These are phyloP conservation scores for Melanotaenia duboulayi DNA, from an alignment of 2,113 vertebrate species.

Conservation along the genomic window DNA sequence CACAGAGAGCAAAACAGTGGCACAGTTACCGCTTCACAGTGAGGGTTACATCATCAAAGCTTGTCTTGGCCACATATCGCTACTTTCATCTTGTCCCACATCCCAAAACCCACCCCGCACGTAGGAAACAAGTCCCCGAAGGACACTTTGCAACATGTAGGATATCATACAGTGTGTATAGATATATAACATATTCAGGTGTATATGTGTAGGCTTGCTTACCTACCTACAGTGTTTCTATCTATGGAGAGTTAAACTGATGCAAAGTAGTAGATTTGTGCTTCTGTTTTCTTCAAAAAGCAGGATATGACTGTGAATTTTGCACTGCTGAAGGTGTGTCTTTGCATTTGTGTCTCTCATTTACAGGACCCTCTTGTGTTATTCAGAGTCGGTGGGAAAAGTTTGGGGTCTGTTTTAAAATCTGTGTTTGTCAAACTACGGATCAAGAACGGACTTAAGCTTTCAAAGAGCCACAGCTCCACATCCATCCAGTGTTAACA, in stretches of 20 bases:
- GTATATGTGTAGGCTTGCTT: background rate
- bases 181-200: background rate
- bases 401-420: constrained; percentile 40
- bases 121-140: constrained; percentile 47
- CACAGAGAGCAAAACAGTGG: constrained; percentile 75
- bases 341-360: constrained; percentile 51
- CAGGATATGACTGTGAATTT: constrained; percentile 13
- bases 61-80: constrained; percentile 70
- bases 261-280: constrained; percentile 5
- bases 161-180: background rate
- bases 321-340: constrained; percentile 29
- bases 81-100: constrained; percentile 75
- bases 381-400: constrained; percentile 12
- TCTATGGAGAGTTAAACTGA: constrained; percentile 9
- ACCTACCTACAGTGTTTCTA: background rate
- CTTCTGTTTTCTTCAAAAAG: constrained; percentile 10
- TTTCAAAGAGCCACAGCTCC: constrained; percentile 26
- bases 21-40: constrained; percentile 78
- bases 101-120: constrained; percentile 38
- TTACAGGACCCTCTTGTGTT: constrained; percentile 17
- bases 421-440: constrained; percentile 47
- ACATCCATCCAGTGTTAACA: constrained; percentile 27
- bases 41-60: constrained; percentile 83
- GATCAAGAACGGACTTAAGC: constrained; percentile 34
- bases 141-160: constrained; percentile 51